Evolutionary conservation across 1,140 invertebrate species (phyloP).

Genomic region (Sitophilus oryzae): DNA sequence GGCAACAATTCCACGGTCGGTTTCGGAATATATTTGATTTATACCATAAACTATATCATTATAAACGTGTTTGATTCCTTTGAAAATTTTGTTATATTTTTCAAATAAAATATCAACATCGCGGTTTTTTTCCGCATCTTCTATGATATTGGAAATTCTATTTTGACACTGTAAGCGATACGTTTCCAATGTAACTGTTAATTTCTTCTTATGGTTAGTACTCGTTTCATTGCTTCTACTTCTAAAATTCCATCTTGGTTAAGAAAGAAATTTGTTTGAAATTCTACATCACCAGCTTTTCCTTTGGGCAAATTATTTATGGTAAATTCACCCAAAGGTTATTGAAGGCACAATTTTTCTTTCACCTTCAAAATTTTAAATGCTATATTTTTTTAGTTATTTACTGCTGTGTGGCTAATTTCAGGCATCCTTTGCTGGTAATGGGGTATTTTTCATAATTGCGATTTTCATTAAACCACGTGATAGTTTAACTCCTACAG

Average conservation of each 20-base stretch:
- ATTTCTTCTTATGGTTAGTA: too few species aligned
- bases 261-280: not conserved
- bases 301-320: slow-evolving; percentile 13
- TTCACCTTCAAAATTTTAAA: slow-evolving; percentile 18
- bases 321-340: slow-evolving; percentile 8
- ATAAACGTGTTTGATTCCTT: too few species aligned
- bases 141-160: too few species aligned
- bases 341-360: too few species aligned
- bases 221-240: slow-evolving; percentile 2
- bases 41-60: too few species aligned
- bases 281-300: slow-evolving; percentile 15
- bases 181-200: too few species aligned
- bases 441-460: slow-evolving; percentile 8
- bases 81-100: too few species aligned
- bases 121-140: too few species aligned
- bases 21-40: too few species aligned
- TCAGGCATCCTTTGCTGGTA: not conserved
- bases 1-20: too few species aligned
- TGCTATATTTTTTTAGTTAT: slow-evolving; percentile 4
- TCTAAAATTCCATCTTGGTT: slow-evolving; percentile 14
- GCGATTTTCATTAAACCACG: slow-evolving; percentile 7
- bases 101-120: too few species aligned
- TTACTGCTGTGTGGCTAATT: not conserved
- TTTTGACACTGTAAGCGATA: too few species aligned
- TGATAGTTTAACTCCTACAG: slow-evolving; percentile 2